phyloP scores from a whole-genome alignment of 2,113 vertebrate genomes.

The Corvus moneduloides region DNA sequence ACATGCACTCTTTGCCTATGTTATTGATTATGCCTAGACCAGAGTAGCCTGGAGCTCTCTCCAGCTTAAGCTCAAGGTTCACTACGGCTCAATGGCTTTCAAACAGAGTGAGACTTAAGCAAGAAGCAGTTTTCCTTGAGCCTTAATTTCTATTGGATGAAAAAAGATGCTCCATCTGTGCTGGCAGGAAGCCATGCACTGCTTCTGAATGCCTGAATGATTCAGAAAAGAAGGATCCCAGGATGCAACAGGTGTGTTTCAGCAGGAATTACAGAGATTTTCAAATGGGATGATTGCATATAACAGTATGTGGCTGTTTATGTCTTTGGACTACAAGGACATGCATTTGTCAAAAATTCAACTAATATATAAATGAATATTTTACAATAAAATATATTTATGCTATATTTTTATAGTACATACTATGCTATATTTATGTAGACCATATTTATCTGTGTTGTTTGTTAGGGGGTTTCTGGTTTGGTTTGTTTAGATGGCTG shows the following conservation, averaged over 20 bases:
- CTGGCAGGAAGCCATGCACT: neutral
- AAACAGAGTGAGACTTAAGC: neutral
- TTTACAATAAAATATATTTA: neutral
- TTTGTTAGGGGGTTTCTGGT: neutral
- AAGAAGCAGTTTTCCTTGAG: neutral
- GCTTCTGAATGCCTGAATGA: neutral
- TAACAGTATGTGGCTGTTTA: neutral
- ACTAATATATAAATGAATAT: neutral
- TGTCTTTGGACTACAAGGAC: neutral
- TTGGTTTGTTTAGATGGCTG: accelerated
- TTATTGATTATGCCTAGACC: neutral
- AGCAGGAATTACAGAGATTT: neutral
- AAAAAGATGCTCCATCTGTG: neutral
- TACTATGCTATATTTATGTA: neutral
- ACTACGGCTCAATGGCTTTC: neutral
- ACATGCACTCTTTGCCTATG: neutral
- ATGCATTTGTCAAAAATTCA: neutral
- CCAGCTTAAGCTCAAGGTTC: neutral
- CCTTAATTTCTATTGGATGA: neutral
- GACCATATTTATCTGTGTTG: neutral
- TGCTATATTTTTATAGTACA: neutral
- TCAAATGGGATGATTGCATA: neutral
- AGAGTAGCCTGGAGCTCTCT: neutral
- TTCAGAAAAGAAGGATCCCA: neutral
- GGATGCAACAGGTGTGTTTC: neutral